phyloP scores from a whole-genome alignment of 2,113 vertebrate genomes.

The Sphyrna mokarran region DNA sequence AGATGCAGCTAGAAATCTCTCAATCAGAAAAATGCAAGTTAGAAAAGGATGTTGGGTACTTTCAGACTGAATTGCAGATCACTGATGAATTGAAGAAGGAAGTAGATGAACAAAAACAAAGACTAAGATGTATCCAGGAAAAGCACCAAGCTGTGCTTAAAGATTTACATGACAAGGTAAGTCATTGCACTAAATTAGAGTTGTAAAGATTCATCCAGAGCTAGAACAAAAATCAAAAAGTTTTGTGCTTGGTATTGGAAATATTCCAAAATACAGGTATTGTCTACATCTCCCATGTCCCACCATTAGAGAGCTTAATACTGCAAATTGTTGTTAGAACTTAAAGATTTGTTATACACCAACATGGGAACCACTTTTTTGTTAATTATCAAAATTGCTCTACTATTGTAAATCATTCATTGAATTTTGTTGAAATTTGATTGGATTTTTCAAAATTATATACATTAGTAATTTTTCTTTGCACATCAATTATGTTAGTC shows the following conservation, averaged over 20 bases:
- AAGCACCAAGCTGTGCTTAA: conserved; percentile 43
- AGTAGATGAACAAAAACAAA: conserved; percentile 48
- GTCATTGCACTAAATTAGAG: conserved; percentile 36
- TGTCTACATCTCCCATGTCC: too few relatives aligned
- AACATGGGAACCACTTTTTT: too few relatives aligned
- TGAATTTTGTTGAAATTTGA: neutral
- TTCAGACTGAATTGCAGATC: conserved; percentile 48
- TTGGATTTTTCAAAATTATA: neutral
- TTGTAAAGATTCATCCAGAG: neutral
- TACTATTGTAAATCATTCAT: neutral
- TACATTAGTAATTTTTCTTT: neutral
- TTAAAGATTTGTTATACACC: too few relatives aligned
- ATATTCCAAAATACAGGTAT: too few relatives aligned
- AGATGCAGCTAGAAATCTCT: conserved; percentile 52
- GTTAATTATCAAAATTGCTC: neutral
- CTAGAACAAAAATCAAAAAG: too few relatives aligned
- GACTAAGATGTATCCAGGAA: conserved; percentile 47
- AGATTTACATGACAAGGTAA: conserved; percentile 48
- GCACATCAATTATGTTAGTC: neutral
- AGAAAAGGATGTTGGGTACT: conserved; percentile 43
- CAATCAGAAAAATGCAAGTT: conserved; percentile 51
- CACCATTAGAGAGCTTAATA: too few relatives aligned
- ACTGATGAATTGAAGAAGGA: conserved; percentile 51
- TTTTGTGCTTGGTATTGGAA: too few relatives aligned
- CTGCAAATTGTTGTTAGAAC: too few relatives aligned